Evolutionary conservation across 2,888 invertebrate species (phyloP), one percentile per base, ranked within the genome.

Genomic region (Pachycephus smyrnensis): DNA sequence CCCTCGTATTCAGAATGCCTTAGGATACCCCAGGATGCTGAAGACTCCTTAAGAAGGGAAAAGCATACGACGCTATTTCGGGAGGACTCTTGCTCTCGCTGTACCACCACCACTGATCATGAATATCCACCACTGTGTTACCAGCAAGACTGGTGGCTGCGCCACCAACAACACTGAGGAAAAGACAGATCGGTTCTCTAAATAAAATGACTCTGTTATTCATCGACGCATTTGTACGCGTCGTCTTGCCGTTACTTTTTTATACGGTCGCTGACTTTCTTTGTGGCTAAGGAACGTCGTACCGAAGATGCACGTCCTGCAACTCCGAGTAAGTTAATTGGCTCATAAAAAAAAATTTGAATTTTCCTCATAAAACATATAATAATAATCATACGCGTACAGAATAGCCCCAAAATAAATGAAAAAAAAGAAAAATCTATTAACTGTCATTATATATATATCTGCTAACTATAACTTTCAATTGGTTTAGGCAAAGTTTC

Each of bases 191-290:
- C 86, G 90, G 86, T 90, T 90, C 90, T 89, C 88, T 88, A 90
- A 90, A 90, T 91, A 90, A 90, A 91, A 90, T 90, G 89, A 90
- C 90, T 90, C 85, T 89, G 90, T 90, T 91, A 90, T 90, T 90
- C 91, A 91, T 91, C 90, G 90, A 87, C 89, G 88, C 89, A 91
- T 91, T 91, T 90, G 90, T 90, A 89, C 89, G 86, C 88, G 90
- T 90, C 90, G 79, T 40, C 73, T 69, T 69, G 76, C 69, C 69
- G 79, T 69, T 69, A 68, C 32, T 79, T 85, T 84, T 85, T 84
- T 81, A 80, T 83, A 82, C 82, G 77, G 80, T 77, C 81, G 78
- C 75, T 75, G 76, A 79, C 78, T 71, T 71, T 71, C 71, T 71
- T 71, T 71, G 71, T 71, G 71, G 31, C 71, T 71, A 1, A 33